Evolutionary conservation across 2,113 vertebrate genomes (phyloP), one percentile per base, ranked within the genome.

Genomic region (Aptenodytes forsteri): DNA sequence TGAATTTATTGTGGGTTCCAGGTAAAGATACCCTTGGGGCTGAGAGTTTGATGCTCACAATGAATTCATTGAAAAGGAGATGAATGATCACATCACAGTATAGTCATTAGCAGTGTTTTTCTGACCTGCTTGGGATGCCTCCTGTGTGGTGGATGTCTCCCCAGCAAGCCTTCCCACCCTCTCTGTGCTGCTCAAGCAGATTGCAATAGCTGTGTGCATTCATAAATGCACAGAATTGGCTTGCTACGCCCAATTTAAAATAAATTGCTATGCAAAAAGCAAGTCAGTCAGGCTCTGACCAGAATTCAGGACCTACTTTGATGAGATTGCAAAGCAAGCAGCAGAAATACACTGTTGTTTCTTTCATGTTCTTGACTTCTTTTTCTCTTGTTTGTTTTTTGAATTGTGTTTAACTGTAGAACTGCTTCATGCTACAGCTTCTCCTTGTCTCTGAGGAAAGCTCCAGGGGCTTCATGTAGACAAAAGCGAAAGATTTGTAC

Each of bases 401-500:
- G 26, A 93, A 55, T 76, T 76, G 64, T 84, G 73, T 86, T 91
- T 64, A 76, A 64, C 69, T 47, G 65, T 27, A 54, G 44, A 78
- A 58, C 20, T 69, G 69, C 56, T n/a, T 76, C 40, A 11, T 82
- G 69, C 77, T 82, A n/a, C 72, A 71, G 65, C 65, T 95, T 89
- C 65, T 87, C 29, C 52, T 87, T 55, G 23, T 30, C 81, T 93
- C 77, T 59, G 56, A 93, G 87, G 66, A 96, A 93, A 95, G 77
- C 87, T 93, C 81, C 77, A 85, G 93, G 80, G 93, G 52, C 38
- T 83, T 89, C 76, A 61, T 79, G n/a, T 27, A 72, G 91, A 93
- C 69, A 81, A 93, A 94, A 94, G 89, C 0, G 0, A 59, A 73
- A 87, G 59, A 87, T 93, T 84, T 95, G 81, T 96, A 75, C 77